Conservation (phyloP, 2,797 vertebrate species). For the Pampus argenteus region DNA sequence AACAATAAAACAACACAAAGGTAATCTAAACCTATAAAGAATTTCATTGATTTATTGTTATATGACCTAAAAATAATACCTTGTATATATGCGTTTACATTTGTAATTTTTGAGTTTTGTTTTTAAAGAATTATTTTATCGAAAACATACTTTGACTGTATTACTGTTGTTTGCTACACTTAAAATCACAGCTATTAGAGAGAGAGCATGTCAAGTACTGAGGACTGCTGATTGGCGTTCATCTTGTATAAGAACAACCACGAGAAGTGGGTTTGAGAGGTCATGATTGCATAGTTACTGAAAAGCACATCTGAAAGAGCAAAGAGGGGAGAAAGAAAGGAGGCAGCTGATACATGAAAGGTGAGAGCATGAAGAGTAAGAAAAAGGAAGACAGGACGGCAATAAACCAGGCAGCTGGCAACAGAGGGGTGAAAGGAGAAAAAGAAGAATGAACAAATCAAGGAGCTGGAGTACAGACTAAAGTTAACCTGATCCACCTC, state of each 20-base stretch:
- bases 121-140: not conserved
- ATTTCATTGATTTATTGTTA: not conserved
- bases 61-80: not conserved
- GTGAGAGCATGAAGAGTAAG: conserved; percentile 11
- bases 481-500: conserved; percentile 51
- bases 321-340: conserved; percentile 16
- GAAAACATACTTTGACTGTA: conserved; percentile 3
- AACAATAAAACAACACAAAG: conserved; percentile 4
- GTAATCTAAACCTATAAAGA: conserved; percentile 2
- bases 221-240: conserved; percentile 44
- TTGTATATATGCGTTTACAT: not conserved
- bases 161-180: conserved; percentile 1
- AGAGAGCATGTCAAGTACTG: conserved; percentile 26
- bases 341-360: conserved; percentile 34
- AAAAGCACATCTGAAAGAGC: conserved; percentile 45
- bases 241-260: conserved; percentile 33
- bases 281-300: conserved; percentile 39
- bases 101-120: not conserved
- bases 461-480: conserved; percentile 13
- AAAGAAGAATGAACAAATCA: conserved; percentile 40
- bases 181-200: conserved; percentile 23
- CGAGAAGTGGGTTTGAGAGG: conserved; percentile 28
- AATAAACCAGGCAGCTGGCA: conserved; percentile 31
- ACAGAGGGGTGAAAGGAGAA: conserved; percentile 18
- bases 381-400: conserved; percentile 3